Base-by-base conservation (phyloP, 2,797 vertebrate genomes). In the Clarias fuscus region DNA sequence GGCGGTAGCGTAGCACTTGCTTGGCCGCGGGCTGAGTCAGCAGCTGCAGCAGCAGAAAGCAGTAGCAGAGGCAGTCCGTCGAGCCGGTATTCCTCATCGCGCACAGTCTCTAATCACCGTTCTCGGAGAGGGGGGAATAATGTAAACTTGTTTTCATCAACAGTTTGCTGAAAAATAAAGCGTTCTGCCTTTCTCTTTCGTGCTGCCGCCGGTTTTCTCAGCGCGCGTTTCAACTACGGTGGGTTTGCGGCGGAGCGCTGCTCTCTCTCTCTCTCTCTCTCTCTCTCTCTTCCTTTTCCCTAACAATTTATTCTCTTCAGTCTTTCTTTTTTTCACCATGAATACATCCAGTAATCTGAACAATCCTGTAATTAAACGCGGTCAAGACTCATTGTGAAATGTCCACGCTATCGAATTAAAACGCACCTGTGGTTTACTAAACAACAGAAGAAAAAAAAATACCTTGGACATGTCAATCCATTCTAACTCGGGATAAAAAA, bases 1-100 rank as follows among this genome's bases (percentile, higher is more conserved):
- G 86, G 40, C 98, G 97, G 95, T 99, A 99, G 56, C 97, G 96
- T 87, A 99, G 96, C 90, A 98, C 97, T 91, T 99, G 97, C 94
- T 99, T 99, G 88, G 97, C 97, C 68, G 96, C 95, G 53, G 97
- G 97, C 92, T 96, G 96, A 93, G 95, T 96, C 93, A 98, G 94
- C 88, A 97, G 95, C 94, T 96, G 96, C 94, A 95, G 92, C 93
- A 97, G 92, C 84, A 97, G 92, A 86, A 97, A 91, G 92, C 96
- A 94, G 91, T 96, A 96, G 93, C 96, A 97, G 89, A 95, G 93
- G 92, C 94, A 97, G 95, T 96, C 95, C 95, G 95, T 94, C 92
- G 94, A 94, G 85, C 92, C 93, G 91, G 91, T 93, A 95, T 94
- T 96, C 95, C 95, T 95, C 96, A 96, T 96, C 89, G 93, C 93